Base-by-base conservation (phyloP, 2,797 vertebrate genomes). In the Sebastes matsubarae region DNA sequence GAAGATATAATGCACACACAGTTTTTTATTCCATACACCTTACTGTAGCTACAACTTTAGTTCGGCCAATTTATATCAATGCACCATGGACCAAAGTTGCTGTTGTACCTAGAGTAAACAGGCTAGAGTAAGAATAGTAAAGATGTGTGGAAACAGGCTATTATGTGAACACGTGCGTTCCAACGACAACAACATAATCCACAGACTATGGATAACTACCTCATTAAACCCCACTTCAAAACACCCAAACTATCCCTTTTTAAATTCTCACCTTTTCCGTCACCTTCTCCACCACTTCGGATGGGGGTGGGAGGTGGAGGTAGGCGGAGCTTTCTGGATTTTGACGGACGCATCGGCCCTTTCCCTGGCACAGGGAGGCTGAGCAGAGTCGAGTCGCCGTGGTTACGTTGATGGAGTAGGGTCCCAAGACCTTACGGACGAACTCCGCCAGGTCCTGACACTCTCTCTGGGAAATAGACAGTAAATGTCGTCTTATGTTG, bases 361-460 rank as follows among this genome's bases (percentile, higher is more conserved):
- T 94, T 22, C 95, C 96, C 85, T 95, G 92, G 80, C 96, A 97
- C 74, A 96, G 87, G 0, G 92, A 92, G 60, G 88, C 88, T 55
- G 96, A 94, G 87, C 96, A 97, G 61, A 96, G 95, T 42, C 92
- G 93, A 2, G 96, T 74, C n/a, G 96, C 96, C 0, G 78, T 93
- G 60, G 96, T 97, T 74, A 97, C 92, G 0, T 97, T 97, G 72
- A 94, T 57, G 22, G 93, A 89, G 77, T 97, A 97, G 2, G 95
- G 96, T 80, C 96, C 96, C 79, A 97, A 88, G 46, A 95, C 92
- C 46, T 93, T 91, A 14, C 81, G 90, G 74, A 96, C 82, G 3
- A 96, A 97, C 36, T 90, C 83, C 1, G 91, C 90, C 80, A 97
- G 87, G 79, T 96, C 95, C 68, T 94, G 94, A 85, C 96, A 97